These are phyloP conservation scores for Anguilla rostrata DNA, from an alignment of 2,113 vertebrate species.

Conservation along the genomic window DNA sequence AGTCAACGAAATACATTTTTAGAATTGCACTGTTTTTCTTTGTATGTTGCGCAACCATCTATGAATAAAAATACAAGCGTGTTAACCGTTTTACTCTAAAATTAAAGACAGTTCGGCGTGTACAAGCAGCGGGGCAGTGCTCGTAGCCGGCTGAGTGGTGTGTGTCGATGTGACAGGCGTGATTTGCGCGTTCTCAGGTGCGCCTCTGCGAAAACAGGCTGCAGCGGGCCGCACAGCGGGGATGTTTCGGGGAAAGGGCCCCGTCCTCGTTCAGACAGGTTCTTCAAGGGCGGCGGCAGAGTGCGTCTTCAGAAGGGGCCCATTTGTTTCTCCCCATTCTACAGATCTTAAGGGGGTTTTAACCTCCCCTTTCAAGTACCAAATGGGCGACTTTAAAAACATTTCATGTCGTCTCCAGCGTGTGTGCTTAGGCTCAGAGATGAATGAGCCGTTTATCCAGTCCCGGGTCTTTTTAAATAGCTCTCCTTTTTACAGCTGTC, in stretches of 20 bases:
- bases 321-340: conserved; percentile 58
- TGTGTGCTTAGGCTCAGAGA: conserved; percentile 12
- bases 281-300: conserved; percentile 35
- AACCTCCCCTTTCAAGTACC: conserved; percentile 62
- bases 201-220: conserved; percentile 43
- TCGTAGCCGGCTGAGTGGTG: conserved; percentile 26
- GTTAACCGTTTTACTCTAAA: neutral
- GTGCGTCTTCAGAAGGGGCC: conserved; percentile 49
- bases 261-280: conserved; percentile 46
- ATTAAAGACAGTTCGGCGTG: neutral
- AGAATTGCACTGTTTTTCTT: neutral
- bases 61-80: neutral
- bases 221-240: conserved; percentile 50
- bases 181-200: conserved; percentile 32
- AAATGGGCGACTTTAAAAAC: conserved; percentile 64
- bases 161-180: conserved; percentile 47
- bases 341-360: conserved; percentile 46
- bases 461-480: neutral
- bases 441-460: conserved; percentile 24
- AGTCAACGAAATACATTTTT: neutral
- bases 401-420: conserved; percentile 53
- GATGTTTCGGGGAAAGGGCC: conserved; percentile 42
- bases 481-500: neutral
- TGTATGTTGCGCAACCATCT: neutral
- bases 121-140: neutral